These are phyloP conservation scores for Ptilonorhynchus violaceus DNA, from an alignment of 2,113 vertebrate species.

Conservation along the genomic window DNA sequence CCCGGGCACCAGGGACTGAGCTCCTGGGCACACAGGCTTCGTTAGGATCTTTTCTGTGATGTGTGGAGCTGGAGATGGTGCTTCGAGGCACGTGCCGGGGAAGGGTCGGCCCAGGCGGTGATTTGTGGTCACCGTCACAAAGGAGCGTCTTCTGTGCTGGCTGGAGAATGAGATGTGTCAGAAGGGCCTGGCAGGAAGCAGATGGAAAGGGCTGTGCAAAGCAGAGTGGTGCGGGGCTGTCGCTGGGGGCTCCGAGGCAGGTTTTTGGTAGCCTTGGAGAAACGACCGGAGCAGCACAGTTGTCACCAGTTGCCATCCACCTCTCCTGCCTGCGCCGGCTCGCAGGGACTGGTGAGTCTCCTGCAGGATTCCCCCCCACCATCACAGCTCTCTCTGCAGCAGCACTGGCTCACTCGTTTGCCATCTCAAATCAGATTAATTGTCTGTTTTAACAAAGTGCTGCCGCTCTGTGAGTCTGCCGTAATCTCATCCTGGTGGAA, in stretches of 20 bases:
- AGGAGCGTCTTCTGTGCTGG: not conserved
- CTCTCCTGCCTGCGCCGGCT: not conserved
- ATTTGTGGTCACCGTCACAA: not conserved
- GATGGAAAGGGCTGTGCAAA: not conserved
- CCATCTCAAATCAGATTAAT: not conserved
- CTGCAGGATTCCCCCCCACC: not conserved
- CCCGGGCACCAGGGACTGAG: not conserved
- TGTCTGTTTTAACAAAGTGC: not conserved
- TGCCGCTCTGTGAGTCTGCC: not conserved
- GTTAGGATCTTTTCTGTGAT: not conserved
- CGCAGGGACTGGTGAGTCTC: accelerated
- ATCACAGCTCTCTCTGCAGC: not conserved
- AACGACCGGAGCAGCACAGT: not conserved
- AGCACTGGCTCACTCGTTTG: not conserved
- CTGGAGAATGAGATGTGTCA: not conserved
- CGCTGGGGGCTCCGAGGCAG: not conserved
- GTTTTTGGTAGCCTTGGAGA: not conserved
- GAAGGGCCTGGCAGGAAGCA: not conserved
- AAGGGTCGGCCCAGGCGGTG: not conserved
- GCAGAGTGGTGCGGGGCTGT: not conserved
- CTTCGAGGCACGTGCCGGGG: not conserved
- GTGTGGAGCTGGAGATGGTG: not conserved
- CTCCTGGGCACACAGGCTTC: accelerated
- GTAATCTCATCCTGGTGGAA: not conserved
- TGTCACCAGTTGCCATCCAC: not conserved